Base-by-base conservation (phyloP, 2,888 invertebrate genomes). In the Hanleya hanleyi region DNA sequence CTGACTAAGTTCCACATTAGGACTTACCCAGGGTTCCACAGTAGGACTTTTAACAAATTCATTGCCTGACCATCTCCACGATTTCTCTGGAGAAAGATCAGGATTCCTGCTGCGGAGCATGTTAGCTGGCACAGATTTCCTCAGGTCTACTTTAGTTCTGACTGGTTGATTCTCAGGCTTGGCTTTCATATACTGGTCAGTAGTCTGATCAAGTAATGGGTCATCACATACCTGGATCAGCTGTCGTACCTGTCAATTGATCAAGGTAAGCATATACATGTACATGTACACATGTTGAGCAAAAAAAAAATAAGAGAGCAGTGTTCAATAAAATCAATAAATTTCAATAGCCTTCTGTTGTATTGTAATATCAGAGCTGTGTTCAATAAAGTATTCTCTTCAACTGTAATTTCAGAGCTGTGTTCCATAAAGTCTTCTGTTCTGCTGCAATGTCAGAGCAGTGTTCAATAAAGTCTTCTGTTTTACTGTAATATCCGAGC, bases 151-250 rank as follows among this genome's bases (percentile, higher is more conserved):
- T 51, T 29, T 35, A 37, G 51, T 12, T 57, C 15, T 74, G 49
- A 29, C 29, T 9, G 35, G 18, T 7, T 47, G 18, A 4, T 36
- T 32, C n/a, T 73, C 73, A 9, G 76, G 67, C 50, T 79, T 81
- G 26, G 77, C 80, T 6, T 76, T 69, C 83, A 96, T 96, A 64
- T 97, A 93, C 84, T 95, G 95, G 12, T 94, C 94, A 61, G 97
- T 92, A 0, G 96, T 95, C 87, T 97, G 96, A 87, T 97, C 96
- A 0, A 97, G 95, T 47, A 96, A 91, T 9, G 94, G 94, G 0
- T 96, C 95, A 88, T 97, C 96, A 95, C 97, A 97, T 1, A 97
- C 92, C 67, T 94, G 94, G 1, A 96, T 91, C 71, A 97, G 92
- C 67, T 95, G 95, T 77, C 94, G 93, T 0, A 96, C 95, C 92